phyloP scores from a whole-genome alignment of 2,797 vertebrate genomes.

The Lates japonicus region DNA sequence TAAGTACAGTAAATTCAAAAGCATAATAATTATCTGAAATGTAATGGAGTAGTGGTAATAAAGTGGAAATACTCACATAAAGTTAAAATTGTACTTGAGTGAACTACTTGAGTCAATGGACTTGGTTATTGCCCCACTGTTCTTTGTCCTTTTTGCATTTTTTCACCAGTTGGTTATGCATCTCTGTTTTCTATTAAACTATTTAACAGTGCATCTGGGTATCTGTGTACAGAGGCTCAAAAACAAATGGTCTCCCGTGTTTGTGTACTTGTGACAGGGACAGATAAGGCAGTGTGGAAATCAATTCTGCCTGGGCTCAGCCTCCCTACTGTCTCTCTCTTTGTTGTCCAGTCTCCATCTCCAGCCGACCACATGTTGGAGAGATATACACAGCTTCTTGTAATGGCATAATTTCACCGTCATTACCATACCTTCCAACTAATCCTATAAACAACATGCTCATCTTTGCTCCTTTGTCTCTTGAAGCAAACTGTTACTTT shows the following conservation, averaged over 20 bases:
- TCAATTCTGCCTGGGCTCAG: constrained; percentile 34
- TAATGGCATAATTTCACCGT: constrained; percentile 47
- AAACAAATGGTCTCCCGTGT: constrained; percentile 35
- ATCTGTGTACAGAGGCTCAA: constrained; percentile 12
- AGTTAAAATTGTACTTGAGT: not conserved
- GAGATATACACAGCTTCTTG: constrained; percentile 46
- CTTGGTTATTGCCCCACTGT: not conserved
- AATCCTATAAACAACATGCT: constrained; percentile 56
- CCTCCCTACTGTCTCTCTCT: constrained; percentile 29
- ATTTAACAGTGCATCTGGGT: constrained; percentile 12
- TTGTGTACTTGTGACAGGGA: constrained; percentile 48
- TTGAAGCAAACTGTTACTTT: constrained; percentile 31
- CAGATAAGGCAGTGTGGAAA: constrained; percentile 64
- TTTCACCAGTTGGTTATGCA: constrained; percentile 3
- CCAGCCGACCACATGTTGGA: constrained; percentile 31
- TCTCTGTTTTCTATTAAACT: constrained; percentile 17
- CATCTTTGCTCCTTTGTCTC: constrained; percentile 38
- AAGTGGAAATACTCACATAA: not conserved
- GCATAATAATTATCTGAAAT: not conserved
- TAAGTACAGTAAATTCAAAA: not conserved
- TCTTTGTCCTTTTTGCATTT: not conserved
- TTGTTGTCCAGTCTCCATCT: constrained; percentile 48
- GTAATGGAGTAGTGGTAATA: not conserved
- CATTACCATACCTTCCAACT: constrained; percentile 38
- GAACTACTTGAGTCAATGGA: not conserved